A percentile compares a stretch with the other conserved stretches of the same genome.
phyloP scores from a whole-genome alignment of 2,113 vertebrate genomes.

The Hydropotes inermis region DNA sequence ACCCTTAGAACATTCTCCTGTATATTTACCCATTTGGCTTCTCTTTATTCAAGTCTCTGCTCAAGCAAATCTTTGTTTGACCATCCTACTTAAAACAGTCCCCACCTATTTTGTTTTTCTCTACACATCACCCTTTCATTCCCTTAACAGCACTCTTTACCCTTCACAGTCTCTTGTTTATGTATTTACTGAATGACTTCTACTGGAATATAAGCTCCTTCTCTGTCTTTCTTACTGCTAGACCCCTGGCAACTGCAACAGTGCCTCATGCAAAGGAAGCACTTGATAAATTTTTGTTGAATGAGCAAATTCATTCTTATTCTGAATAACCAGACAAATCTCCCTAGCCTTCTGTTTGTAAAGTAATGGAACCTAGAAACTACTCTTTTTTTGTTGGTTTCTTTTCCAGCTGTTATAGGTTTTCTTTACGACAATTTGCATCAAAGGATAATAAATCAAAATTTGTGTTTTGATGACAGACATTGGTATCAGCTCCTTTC shows the following conservation, averaged over 20 bases:
- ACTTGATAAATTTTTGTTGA: neutral
- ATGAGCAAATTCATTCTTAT: neutral
- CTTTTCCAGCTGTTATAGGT: neutral
- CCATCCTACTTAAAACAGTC: neutral
- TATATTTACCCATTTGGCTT: neutral
- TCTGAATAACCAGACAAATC: constrained; percentile 33
- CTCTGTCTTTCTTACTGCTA: neutral
- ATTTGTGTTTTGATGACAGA: constrained; percentile 3
- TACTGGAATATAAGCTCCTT: neutral
- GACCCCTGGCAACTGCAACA: neutral
- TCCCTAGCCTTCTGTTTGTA: neutral
- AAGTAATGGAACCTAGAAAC: neutral
- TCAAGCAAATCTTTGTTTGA: neutral
- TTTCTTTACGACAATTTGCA: neutral
- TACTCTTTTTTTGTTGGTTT: neutral
- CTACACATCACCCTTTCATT: neutral
- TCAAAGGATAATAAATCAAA: neutral
- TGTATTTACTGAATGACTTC: neutral
- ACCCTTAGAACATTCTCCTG: neutral
- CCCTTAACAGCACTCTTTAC: neutral
- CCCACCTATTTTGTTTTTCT: neutral
- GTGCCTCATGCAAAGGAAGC: neutral
- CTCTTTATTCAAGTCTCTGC: neutral
- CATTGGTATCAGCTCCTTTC: neutral
- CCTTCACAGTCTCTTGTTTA: neutral